These are phyloP conservation scores for Trematocara nigrifrons DNA, from an alignment of 2,113 vertebrate genomes.

Conservation along the genomic window DNA sequence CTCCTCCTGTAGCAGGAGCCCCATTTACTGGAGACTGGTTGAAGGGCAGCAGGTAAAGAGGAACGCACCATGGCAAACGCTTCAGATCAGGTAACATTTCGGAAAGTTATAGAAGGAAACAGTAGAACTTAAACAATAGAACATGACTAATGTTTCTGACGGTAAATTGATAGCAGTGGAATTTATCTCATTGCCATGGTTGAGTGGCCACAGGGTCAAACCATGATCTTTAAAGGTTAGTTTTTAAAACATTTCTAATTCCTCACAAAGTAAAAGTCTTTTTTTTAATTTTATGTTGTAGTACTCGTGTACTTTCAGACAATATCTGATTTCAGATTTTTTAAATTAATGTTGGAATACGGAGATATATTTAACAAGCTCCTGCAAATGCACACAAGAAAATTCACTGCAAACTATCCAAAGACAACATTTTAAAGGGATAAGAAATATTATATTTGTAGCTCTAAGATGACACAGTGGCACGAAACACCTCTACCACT, in stretches of 20 bases:
- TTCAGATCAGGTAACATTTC: slow-evolving; percentile 54
- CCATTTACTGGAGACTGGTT: background rate
- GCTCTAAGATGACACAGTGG: background rate
- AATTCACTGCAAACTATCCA: background rate
- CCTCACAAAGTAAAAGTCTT: background rate
- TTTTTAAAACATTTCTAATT: background rate
- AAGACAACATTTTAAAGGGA: background rate
- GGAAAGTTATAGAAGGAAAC: background rate
- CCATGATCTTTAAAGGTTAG: background rate
- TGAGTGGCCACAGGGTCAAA: background rate
- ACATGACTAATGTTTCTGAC: background rate
- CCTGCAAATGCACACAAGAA: background rate
- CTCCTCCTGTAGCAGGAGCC: background rate
- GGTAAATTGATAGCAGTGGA: background rate
- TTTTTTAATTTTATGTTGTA: background rate
- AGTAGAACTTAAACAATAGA: background rate
- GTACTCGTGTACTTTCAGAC: background rate
- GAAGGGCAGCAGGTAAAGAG: background rate
- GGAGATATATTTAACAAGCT: background rate
- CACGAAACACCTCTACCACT: background rate
- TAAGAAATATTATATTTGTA: background rate
- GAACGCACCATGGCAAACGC: slow-evolving; percentile 46
- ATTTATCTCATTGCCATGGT: background rate
- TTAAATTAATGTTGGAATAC: background rate
- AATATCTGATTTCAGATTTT: background rate